Base-by-base conservation (phyloP, 2,113 vertebrate species). In the Puma concolor region DNA sequence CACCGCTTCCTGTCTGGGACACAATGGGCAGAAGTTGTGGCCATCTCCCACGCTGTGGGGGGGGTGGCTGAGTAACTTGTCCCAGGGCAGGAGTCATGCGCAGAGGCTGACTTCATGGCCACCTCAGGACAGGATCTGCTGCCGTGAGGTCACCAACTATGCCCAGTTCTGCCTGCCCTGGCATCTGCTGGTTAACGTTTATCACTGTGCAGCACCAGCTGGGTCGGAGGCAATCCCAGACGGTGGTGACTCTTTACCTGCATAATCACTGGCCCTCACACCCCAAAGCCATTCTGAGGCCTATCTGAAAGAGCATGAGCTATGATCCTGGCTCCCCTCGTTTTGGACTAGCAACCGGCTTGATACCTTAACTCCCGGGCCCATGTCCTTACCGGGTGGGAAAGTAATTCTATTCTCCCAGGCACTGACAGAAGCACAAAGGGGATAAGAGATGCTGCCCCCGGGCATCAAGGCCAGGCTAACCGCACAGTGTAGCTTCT, bases 101-200 rank as follows among this genome's bases (percentile, higher is more conserved):
- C n/a, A n/a, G n/a, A 94, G 60, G 48, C 71, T 95, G 98, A 76
- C 96, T 88, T 72, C 88, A 50, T 3, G 1, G 95, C 41, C 74
- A 67, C 91, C 84, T 86, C 31, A 21, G 72, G 63, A 71, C 25
- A 29, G 66, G n/a, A 36, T 67, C 93, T 31, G 48, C n/a, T n/a
- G n/a, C n/a, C n/a, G n/a, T n/a, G n/a, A n/a, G n/a, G 67, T 79
- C 64, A 54, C 69, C 67, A 44, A 27, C n/a, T 6, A 15, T 1
- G 2, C 48, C 74, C 87, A 29, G 67, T 31, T 48, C 84, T 63
- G 81, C 76, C 60, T 92, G 69, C 72, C 5, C 12, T 25, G 41
- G 77, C 33, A 33, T 52, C 89, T 60, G 7, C 27, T 1, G 17
- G 64, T 41, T 83, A 16, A 36, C 4, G 4, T 38, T 33, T 66